Conservation (phyloP, 2,113 vertebrate species). For the Platycercus adscitus region DNA sequence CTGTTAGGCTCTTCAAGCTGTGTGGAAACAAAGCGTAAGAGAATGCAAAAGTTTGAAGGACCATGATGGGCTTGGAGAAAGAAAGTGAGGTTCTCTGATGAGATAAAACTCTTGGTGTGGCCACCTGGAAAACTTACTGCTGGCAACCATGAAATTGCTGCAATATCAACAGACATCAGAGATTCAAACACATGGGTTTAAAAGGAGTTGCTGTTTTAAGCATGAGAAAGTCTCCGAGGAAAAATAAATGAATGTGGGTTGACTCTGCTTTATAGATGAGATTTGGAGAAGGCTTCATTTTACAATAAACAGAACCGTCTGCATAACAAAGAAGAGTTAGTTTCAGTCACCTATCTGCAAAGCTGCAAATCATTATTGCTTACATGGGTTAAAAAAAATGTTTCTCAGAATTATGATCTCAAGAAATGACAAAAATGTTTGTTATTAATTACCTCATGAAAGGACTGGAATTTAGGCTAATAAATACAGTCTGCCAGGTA, state of each 20-base stretch:
- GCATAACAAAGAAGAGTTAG: not conserved
- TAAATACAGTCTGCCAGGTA: not conserved
- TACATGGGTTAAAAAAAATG: not conserved
- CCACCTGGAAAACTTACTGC: not conserved
- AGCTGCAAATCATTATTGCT: not conserved
- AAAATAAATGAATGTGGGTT: not conserved
- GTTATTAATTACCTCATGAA: slow-evolving; percentile 30
- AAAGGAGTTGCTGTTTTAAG: not conserved
- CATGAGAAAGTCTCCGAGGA: not conserved
- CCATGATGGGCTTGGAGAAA: not conserved
- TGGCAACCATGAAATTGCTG: not conserved
- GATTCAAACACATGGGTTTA: not conserved
- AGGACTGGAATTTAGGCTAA: slow-evolving; percentile 44
- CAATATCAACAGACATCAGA: not conserved
- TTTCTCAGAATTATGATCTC: not conserved
- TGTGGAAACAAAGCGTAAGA: not conserved
- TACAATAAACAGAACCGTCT: not conserved
- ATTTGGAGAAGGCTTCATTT: not conserved
- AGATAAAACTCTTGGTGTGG: not conserved
- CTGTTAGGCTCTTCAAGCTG: not conserved
- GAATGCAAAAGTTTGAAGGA: not conserved
- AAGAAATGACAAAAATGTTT: not conserved
- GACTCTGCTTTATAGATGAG: not conserved
- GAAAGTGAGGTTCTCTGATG: not conserved
- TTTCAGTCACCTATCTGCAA: not conserved